Evolutionary conservation across 2,113 vertebrate genomes (phyloP), one percentile per base, ranked within the genome.

Genomic region (Marmota monax): DNA sequence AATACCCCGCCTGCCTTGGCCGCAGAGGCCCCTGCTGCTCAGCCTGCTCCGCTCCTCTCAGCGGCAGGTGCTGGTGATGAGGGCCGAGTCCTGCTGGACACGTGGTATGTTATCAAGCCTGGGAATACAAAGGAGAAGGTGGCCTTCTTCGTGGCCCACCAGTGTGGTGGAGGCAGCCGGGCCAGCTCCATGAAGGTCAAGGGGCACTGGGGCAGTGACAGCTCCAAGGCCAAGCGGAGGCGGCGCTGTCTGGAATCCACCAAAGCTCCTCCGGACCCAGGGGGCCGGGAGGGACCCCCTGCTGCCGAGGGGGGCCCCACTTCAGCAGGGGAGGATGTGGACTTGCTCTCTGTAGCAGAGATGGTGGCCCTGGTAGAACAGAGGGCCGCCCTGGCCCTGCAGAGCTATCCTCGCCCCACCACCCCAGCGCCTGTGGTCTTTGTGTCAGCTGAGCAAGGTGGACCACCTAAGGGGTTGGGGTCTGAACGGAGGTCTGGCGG

Each of bases 41-140:
- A 98, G 4, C 80, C 98, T 0, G 95, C 97, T 1, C 98, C 97
- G 0, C 98, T 98, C 13, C 90, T 97, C 83, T 97, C 96, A 0
- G 89, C 98, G 7, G 97, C 97, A 1, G 95, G 98, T 2, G 98
- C 98, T 3, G 83, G 98, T 0, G 99, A 99, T 37, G 99, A 99
- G 48, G 99, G 99, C 0, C 98, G 99, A 10, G 99, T 99, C 84
- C 97, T 99, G 94, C 97, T 99, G 97, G 99, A 99, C 98, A 99
- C 99, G 0, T 99, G 99, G 99, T 99, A 99, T 39, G 99, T 99
- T 65, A 99, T 99, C 97, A 99, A 99, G 80, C 99, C 99, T 0
- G 99, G 99, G 37, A 99, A 99, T 98, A 99, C 99, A 83, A 99
- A 99, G 98, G 99, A 99, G 98, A 99, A 99, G 96, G 99, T 99